Conservation (phyloP, 2,113 vertebrate genomes). For the Brachirus orientalis region DNA sequence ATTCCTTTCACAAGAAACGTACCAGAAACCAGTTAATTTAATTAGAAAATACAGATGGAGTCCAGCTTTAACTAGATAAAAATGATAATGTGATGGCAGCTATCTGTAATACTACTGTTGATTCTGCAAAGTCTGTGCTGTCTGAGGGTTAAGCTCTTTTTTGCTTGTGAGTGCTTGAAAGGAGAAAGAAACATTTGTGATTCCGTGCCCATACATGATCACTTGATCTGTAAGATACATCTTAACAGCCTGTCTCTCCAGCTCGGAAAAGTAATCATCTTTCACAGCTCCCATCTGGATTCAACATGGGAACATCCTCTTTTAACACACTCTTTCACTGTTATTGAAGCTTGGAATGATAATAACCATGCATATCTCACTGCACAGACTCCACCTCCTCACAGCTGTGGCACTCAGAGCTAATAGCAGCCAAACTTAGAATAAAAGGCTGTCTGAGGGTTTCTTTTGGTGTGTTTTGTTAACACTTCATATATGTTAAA, state of each 20-base stretch:
- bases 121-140: neutral
- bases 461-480: slow-evolving; percentile 30
- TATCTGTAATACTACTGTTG: neutral
- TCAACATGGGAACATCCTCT: slow-evolving; percentile 56
- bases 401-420: slow-evolving; percentile 62
- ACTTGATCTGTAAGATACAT: slow-evolving; percentile 38
- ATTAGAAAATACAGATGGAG: too few species aligned
- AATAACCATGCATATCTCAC: slow-evolving; percentile 68
- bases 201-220: slow-evolving; percentile 23
- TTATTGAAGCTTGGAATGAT: slow-evolving; percentile 56
- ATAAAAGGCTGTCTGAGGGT: slow-evolving; percentile 40
- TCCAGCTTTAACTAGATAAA: slow-evolving; percentile 1
- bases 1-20: slow-evolving; percentile 83
- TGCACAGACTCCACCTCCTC: slow-evolving; percentile 57
- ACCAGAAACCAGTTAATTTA: neutral
- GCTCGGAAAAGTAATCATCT: slow-evolving; percentile 63
- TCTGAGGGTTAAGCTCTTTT: slow-evolving; percentile 9
- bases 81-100: slow-evolving; percentile 13
- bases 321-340: slow-evolving; percentile 44
- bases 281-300: slow-evolving; percentile 68
- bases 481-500: slow-evolving; percentile 5
- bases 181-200: slow-evolving; percentile 27
- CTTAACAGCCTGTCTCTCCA: too few species aligned
- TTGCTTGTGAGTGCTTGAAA: slow-evolving; percentile 8
- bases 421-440: slow-evolving; percentile 47